Conservation (phyloP, 2,113 vertebrate species). For the Psittacara wagleri region DNA sequence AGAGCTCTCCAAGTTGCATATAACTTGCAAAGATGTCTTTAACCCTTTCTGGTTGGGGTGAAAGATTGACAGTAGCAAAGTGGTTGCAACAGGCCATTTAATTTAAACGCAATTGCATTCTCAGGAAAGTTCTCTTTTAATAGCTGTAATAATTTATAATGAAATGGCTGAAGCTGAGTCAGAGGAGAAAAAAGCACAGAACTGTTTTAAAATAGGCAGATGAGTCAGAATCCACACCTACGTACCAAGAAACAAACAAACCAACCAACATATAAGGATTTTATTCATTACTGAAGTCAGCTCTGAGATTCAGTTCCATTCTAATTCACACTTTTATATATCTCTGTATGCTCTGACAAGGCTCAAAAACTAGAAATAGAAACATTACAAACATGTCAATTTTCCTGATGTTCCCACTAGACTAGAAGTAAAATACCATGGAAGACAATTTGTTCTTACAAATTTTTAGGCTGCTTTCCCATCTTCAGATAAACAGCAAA, state of each 20-base stretch:
- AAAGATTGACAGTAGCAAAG: neutral
- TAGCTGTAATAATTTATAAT: neutral
- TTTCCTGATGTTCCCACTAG: neutral
- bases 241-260: neutral
- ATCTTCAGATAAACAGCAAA: neutral
- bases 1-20: neutral
- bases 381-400: neutral
- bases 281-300: neutral
- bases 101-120: neutral
- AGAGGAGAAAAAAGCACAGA: neutral
- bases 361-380: neutral
- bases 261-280: neutral
- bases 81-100: neutral
- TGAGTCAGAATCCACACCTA: conserved; percentile 31
- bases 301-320: neutral
- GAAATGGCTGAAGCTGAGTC: neutral
- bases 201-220: conserved; percentile 25
- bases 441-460: neutral
- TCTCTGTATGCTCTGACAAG: neutral
- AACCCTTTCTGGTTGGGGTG: neutral
- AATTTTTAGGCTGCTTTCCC: neutral
- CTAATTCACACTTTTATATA: neutral
- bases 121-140: neutral
- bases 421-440: neutral
- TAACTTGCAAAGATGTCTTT: neutral